phyloP scores from a whole-genome alignment of 2,888 invertebrate species.

The Agrypnus murinus region DNA sequence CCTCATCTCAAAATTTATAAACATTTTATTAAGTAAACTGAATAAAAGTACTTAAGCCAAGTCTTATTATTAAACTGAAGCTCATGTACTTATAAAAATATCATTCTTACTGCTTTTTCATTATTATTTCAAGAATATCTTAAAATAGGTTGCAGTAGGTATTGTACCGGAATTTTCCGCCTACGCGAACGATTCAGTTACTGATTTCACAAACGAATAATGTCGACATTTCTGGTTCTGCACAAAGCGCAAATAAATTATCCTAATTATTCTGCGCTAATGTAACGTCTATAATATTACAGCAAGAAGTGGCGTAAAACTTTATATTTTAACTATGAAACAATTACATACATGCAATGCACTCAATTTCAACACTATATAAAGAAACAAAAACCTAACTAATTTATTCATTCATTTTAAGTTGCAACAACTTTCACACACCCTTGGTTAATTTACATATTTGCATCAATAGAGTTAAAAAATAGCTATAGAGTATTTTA shows the following conservation, averaged over 20 bases:
- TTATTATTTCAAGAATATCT: too few relatives aligned
- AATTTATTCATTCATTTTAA: not conserved
- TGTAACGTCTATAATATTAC: conserved; percentile 10
- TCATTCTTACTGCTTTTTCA: too few relatives aligned
- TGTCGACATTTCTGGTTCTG: conserved; percentile 25
- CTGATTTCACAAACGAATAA: conserved; percentile 9
- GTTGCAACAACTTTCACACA: not conserved
- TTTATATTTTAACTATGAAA: not conserved
- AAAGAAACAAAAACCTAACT: not conserved
- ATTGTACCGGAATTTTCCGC: conserved; percentile 4
- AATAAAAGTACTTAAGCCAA: too few relatives aligned
- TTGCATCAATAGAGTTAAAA: not conserved
- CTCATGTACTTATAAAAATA: too few relatives aligned
- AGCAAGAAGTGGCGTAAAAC: conserved; percentile 19
- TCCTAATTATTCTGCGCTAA: conserved; percentile 26
- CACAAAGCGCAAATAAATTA: conserved; percentile 22
- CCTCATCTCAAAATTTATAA: too few relatives aligned
- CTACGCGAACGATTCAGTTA: conserved; percentile 20
- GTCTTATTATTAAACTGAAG: too few relatives aligned
- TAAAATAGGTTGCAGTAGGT: too few relatives aligned
- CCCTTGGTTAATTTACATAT: not conserved
- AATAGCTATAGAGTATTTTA: too few relatives aligned
- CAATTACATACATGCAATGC: not conserved
- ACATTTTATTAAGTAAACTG: too few relatives aligned
- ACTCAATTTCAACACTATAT: not conserved